Percentiles rank a stretch among this genome's conserved stretches.
Evolutionary conservation across 37 sponge, comb jelly and placozoan species (phyloP).

Genomic region (Mnemiopsis leidyi): DNA sequence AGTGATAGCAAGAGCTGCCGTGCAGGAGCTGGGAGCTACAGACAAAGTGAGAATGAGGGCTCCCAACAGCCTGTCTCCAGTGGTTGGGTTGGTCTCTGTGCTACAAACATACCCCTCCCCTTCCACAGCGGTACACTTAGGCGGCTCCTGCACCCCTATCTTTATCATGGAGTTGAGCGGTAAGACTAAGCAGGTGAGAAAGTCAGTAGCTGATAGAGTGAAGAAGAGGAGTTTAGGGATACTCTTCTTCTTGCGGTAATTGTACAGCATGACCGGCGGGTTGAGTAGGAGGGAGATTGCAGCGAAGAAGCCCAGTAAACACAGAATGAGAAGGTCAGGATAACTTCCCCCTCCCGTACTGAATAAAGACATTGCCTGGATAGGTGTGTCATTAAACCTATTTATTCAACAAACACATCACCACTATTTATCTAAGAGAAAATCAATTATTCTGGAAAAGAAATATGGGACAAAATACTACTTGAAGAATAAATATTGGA

Average conservation of each 20-base stretch:
- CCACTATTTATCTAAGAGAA: too few relatives aligned
- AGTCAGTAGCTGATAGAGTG: background rate
- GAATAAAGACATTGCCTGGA: constrained; percentile 12
- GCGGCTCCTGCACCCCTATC: background rate
- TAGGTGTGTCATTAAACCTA: too few relatives aligned
- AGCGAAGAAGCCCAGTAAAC: background rate
- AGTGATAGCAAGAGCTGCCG: constrained; percentile 35
- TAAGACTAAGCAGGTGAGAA: background rate
- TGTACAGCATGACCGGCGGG: constrained; percentile 52
- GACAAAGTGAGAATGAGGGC: background rate
- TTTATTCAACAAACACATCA: too few relatives aligned
- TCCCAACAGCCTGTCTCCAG: background rate
- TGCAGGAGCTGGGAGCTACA: constrained; percentile 25
- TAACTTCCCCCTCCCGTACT: background rate
- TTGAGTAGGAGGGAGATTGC: constrained; percentile 19
- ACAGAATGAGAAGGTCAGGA: background rate
- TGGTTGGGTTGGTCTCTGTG: background rate
- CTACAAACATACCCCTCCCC: background rate
- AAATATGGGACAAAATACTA: too few relatives aligned
- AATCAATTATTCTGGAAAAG: too few relatives aligned
- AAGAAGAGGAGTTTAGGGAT: constrained; percentile 57
- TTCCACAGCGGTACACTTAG: background rate
- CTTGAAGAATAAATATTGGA: too few relatives aligned
- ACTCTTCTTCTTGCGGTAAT: constrained; percentile 18
- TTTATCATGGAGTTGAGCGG: constrained; percentile 3